Base-by-base conservation (phyloP, 2,113 vertebrate species). In the Nothoprocta pentlandii region DNA sequence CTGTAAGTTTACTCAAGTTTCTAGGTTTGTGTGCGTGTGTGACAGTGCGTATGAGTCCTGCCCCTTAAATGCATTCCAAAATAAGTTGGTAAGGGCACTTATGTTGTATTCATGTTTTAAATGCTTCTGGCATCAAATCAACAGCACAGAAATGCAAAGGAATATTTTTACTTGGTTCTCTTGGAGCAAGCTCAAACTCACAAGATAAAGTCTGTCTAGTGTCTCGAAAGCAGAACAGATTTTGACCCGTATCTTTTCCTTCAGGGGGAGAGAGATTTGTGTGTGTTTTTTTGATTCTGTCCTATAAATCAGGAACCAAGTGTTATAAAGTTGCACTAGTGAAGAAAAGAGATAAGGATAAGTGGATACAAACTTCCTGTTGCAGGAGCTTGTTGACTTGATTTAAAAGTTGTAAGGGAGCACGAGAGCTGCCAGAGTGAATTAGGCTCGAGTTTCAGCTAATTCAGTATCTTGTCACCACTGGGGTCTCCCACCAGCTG, bases 361-460 rank as follows among this genome's bases (percentile, higher is more conserved):
- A 94, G 96, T 93, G 67, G 93, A 74, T 80, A 85, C 63, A 74
- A 95, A 80, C 81, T 95, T 95, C 87, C 87, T 94, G 78, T 92
- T 77, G 41, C 51, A 76, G 53, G 69, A 77, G 79, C 78, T 89
- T 74, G 75, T 92, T 67, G 71, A 86, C 75, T 85, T 82, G 87
- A 85, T 86, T 90, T 85, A 36, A 30, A 87, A 94, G 89, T 91
- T 89, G 49, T 85, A 74, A 81, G 53, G 78, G 89, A 95, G 71
- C 59, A 75, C 1, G 3, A 78, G 59, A 87, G 82, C 81, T 87
- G 84, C 63, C 85, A 59, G 85, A 67, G 67, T 51, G 68, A 92
- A 92, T 76, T 67, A 58, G 67, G 59, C 85, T 80, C 0, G 3
- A 79, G 70, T 89, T 96, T 81, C 75, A 85, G 78, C 20, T 91